Evolutionary conservation across 2,888 invertebrate species (phyloP).

Genomic region (Proisotoma minuta): DNA sequence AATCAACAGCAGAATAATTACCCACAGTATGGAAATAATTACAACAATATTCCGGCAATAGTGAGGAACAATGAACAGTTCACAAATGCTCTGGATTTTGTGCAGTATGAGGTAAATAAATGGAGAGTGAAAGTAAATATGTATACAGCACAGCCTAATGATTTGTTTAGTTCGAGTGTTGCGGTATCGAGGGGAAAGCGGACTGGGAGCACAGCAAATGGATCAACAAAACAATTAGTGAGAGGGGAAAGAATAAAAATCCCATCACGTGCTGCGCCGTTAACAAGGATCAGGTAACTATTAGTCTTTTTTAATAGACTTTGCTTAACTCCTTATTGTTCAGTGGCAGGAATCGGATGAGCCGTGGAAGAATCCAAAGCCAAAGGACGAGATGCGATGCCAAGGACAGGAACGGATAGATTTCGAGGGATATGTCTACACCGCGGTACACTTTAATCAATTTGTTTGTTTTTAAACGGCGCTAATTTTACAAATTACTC

Average conservation of each 20-base stretch:
- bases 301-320: too few relatives aligned
- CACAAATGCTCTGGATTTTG: slow-evolving; percentile 54
- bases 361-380: slow-evolving; percentile 47
- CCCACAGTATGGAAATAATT: too few relatives aligned
- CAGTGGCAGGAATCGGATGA: slow-evolving; percentile 41
- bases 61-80: slow-evolving; percentile 49
- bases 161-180: slow-evolving; percentile 50
- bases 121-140: too few relatives aligned
- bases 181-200: slow-evolving; percentile 50
- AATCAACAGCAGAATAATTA: too few relatives aligned
- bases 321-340: too few relatives aligned
- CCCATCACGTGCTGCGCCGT: slow-evolving; percentile 49
- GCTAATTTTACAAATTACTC: slow-evolving; percentile 20
- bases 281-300: slow-evolving; percentile 24
- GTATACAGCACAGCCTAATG: too few relatives aligned
- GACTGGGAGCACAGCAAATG: slow-evolving; percentile 54
- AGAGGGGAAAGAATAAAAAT: slow-evolving; percentile 30
- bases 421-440: slow-evolving; percentile 50
- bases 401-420: slow-evolving; percentile 52
- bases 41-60: slow-evolving; percentile 7
- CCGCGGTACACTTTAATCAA: slow-evolving; percentile 49
- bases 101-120: slow-evolving; percentile 53
- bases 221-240: slow-evolving; percentile 51
- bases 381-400: slow-evolving; percentile 45
- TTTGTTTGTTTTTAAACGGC: background rate